A percentile compares a stretch with the other conserved stretches of the same genome.
Conservation (phyloP, 2,113 vertebrate genomes). For the Amblyornis subalaris region DNA sequence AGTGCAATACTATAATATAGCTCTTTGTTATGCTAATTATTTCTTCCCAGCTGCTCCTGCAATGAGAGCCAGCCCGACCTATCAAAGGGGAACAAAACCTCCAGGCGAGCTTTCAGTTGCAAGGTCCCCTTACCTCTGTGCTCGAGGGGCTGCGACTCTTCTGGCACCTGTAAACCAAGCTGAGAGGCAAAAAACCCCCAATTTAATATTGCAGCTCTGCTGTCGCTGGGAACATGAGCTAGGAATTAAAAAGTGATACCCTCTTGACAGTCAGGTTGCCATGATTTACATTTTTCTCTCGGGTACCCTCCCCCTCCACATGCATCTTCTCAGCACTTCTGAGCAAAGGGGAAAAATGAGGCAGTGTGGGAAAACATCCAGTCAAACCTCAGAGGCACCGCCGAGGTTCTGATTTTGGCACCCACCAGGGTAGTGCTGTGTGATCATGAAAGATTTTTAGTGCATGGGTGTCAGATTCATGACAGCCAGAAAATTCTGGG, state of each 20-base stretch:
- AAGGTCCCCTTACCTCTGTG: constrained; percentile 25
- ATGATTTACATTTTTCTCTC: constrained; percentile 16
- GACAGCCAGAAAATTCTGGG: background rate
- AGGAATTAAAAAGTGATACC: constrained; percentile 41
- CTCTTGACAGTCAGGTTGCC: constrained; percentile 38
- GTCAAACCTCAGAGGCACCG: background rate
- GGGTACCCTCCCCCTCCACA: constrained; percentile 9
- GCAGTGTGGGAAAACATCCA: constrained; percentile 18
- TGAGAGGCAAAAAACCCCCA: background rate
- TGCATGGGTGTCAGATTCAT: background rate
- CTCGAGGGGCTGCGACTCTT: background rate
- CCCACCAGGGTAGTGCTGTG: background rate
- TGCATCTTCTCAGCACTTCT: background rate
- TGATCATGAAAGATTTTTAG: background rate
- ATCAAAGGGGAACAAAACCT: constrained; percentile 62
- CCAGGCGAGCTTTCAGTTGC: constrained; percentile 11
- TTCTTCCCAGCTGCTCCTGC: constrained; percentile 73
- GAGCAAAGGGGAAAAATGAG: background rate
- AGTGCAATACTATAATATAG: constrained; percentile 39
- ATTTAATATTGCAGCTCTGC: background rate
- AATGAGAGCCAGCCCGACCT: constrained; percentile 53
- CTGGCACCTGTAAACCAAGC: background rate
- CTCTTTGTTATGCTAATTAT: constrained; percentile 79
- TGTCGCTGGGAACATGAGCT: background rate
- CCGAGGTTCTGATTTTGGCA: background rate